Evolutionary conservation across 2,113 vertebrate genomes (phyloP).

Genomic region (Pituophis catenifer): DNA sequence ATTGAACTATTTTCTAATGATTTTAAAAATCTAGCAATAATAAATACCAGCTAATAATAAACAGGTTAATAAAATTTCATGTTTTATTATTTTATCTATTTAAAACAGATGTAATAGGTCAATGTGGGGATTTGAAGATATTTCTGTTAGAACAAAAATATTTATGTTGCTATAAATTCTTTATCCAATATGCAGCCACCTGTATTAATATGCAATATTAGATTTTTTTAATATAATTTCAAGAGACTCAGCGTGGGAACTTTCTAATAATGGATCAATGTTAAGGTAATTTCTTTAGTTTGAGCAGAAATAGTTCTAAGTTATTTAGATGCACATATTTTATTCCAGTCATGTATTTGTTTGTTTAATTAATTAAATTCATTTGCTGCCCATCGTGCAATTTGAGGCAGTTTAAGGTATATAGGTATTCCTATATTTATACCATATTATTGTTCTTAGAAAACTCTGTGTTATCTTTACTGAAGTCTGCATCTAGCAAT

Average conservation of each 20-base stretch:
- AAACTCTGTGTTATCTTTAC: neutral
- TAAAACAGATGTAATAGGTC: neutral
- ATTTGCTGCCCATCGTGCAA: neutral
- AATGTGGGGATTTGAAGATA: neutral
- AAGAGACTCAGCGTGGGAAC: neutral
- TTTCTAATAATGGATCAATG: neutral
- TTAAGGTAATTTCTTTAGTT: neutral
- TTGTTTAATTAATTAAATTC: neutral
- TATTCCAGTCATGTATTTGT: neutral
- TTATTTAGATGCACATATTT: neutral
- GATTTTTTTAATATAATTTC: neutral
- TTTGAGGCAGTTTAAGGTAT: neutral
- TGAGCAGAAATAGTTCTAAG: neutral
- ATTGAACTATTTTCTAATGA: neutral
- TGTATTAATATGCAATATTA: neutral
- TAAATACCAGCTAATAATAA: neutral
- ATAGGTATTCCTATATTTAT: neutral
- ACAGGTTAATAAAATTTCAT: neutral
- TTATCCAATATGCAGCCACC: neutral
- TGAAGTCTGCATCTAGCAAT: neutral
- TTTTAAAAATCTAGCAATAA: neutral
- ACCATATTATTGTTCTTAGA: neutral
- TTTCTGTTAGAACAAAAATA: neutral
- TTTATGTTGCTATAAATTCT: neutral
- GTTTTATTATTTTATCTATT: neutral